phyloP scores from a whole-genome alignment of 2,113 vertebrate genomes.

The Rhabdomys dilectus region DNA sequence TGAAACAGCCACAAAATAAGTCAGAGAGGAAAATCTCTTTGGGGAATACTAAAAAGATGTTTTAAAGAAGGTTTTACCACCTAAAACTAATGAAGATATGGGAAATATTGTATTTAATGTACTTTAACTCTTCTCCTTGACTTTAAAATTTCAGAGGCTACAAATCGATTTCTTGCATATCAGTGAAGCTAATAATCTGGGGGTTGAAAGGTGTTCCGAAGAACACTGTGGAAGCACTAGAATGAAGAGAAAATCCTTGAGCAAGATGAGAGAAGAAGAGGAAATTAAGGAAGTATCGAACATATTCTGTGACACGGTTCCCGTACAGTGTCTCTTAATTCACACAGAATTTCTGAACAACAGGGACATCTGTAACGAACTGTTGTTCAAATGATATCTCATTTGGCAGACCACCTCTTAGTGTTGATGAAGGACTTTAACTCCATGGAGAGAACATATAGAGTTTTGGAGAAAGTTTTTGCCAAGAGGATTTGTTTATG shows the following conservation, averaged over 20 bases:
- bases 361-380: not conserved
- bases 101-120: not conserved
- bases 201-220: not conserved
- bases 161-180: not conserved
- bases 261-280: not conserved
- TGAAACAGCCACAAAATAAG: slow-evolving; percentile 28
- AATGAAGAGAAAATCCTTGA: not conserved
- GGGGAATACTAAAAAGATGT: not conserved
- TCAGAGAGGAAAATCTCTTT: slow-evolving; percentile 32
- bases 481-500: not conserved
- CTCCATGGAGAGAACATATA: not conserved
- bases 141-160: not conserved
- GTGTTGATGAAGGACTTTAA: not conserved
- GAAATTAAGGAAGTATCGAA: not conserved
- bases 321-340: not conserved
- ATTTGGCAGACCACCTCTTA: not conserved
- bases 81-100: not conserved
- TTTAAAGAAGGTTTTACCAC: not conserved
- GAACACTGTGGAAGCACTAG: accelerated
- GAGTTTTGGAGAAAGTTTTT: slow-evolving; percentile 17
- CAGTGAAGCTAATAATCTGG: not conserved
- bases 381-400: not conserved
- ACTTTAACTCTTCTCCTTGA: not conserved
- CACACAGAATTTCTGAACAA: not conserved
- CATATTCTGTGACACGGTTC: not conserved